Base-by-base conservation (phyloP, 2,113 vertebrate species). In the Ranitomeya variabilis region DNA sequence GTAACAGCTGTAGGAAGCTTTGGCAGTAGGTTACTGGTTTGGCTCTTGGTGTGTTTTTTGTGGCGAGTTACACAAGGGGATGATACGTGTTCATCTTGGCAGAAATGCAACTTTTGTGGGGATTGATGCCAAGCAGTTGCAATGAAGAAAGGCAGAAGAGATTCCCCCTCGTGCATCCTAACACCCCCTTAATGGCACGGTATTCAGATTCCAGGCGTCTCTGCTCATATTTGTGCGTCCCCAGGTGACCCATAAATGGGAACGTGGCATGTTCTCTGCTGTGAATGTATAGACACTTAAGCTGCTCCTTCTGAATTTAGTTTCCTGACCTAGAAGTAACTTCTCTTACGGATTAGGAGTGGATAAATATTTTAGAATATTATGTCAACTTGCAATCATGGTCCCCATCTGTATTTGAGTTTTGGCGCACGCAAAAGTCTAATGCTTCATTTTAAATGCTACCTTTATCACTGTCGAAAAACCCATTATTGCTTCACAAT, bases 61-160 rank as follows among this genome's bases (percentile, higher is more conserved):
- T 57, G 82, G 81, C 80, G 23, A 84, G 62, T 89, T 55, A 57
- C 87, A 76, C 69, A 31, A 66, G 67, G 80, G 59, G 87, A 66
- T 85, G 45, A 84, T 85, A 89, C 59, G 82, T 85, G 82, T 85
- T 88, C 71, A 10, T 84, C 7, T 52, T 89, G 81, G 82, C 87
- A 85, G 60, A 16, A 84, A 52, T 85, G 62, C 55, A 51, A 26
- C 60, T 10, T 76, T 73, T 83, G 16, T 55, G 78, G 71, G 80
- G 87, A 67, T 78, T 21, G 73, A n/a, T 19, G 71, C 23, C 59
- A 45, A 89, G 45, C 16, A 51, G 76, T 83, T 59, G 23, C 80
- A 83, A 67, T 64, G 51, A 59, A 64, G 12, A 66, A 83, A 66
- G 16, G 45, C 60, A 9, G 85, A 88, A 83, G 87, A 81, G 69